A percentile compares a stretch with the other conserved stretches of the same genome.
phyloP scores from a whole-genome alignment of 1,140 invertebrate species.

The Trypoxylus dichotomus region DNA sequence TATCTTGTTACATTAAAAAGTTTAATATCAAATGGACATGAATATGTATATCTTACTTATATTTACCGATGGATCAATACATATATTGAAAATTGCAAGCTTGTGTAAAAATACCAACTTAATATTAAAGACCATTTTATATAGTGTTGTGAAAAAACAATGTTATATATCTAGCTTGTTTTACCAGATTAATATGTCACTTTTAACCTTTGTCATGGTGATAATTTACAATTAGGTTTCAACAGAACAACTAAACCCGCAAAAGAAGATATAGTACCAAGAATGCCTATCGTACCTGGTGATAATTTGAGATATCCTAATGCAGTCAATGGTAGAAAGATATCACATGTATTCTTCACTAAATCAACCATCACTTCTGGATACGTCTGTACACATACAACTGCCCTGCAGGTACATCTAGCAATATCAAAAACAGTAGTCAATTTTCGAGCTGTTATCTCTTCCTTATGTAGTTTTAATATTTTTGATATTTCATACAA shows the following conservation, averaged over 20 bases:
- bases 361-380: slow-evolving; percentile 76
- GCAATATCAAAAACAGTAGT: neutral
- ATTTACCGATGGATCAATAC: too few relatives aligned
- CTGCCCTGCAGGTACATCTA: neutral
- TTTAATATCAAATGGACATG: too few relatives aligned
- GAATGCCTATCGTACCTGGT: slow-evolving; percentile 71
- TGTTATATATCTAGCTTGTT: too few relatives aligned
- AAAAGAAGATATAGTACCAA: slow-evolving; percentile 78
- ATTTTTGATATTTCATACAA: slow-evolving; percentile 70
- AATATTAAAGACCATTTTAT: too few relatives aligned
- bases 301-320: slow-evolving; percentile 75
- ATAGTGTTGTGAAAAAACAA: too few relatives aligned
- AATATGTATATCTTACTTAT: too few relatives aligned
- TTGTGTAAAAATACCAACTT: too few relatives aligned
- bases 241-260: slow-evolving; percentile 73
- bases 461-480: slow-evolving; percentile 56
- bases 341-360: slow-evolving; percentile 82
- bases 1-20: too few relatives aligned
- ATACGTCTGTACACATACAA: slow-evolving; percentile 50
- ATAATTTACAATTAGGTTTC: slow-evolving; percentile 70
- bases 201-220: slow-evolving; percentile 54
- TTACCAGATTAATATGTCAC: too few relatives aligned
- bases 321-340: slow-evolving; percentile 79
- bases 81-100: too few relatives aligned
- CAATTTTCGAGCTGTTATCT: slow-evolving; percentile 37